phyloP scores from a whole-genome alignment of 1,140 invertebrate species.

The Manduca sexta region DNA sequence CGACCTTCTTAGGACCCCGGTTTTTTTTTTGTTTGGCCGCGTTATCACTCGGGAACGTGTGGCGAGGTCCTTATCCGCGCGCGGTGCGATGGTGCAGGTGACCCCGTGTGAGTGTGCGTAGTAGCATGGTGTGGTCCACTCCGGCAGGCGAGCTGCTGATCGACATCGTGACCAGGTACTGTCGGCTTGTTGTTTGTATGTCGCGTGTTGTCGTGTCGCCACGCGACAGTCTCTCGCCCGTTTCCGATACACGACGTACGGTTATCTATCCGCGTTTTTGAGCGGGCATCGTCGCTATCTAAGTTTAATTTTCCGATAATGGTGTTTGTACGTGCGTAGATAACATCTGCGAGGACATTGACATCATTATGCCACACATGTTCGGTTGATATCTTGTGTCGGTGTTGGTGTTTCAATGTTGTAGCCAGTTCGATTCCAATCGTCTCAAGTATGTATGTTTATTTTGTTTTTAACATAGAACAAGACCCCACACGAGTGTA shows the following conservation, averaged over 20 bases:
- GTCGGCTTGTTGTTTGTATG: conserved; percentile 20
- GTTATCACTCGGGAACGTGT: conserved; percentile 66
- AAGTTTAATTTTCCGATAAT: conserved; percentile 1
- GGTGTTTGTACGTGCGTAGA: neutral
- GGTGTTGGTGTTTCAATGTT: no score
- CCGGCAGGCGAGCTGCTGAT: conserved; percentile 63
- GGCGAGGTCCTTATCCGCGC: conserved; percentile 51
- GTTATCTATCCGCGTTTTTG: no score
- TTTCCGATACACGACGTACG: no score
- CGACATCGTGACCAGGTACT: conserved; percentile 64
- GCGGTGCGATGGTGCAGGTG: conserved; percentile 59
- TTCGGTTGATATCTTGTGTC: no score
- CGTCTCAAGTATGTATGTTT: no score
- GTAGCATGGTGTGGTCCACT: conserved; percentile 66
- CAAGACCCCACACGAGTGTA: no score
- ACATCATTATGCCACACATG: neutral
- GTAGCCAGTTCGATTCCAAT: no score
- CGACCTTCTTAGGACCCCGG: conserved; percentile 69
- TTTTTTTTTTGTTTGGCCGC: conserved; percentile 70
- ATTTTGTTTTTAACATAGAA: no score
- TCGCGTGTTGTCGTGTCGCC: conserved; percentile 1
- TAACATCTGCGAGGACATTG: conserved; percentile 3
- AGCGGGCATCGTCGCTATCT: no score
- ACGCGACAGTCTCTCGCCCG: no score
- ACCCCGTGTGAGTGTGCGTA: conserved; percentile 43